Evolutionary conservation across 2,113 vertebrate genomes (phyloP), one percentile per base, ranked within the genome.

Genomic region (Malurus melanocephalus): DNA sequence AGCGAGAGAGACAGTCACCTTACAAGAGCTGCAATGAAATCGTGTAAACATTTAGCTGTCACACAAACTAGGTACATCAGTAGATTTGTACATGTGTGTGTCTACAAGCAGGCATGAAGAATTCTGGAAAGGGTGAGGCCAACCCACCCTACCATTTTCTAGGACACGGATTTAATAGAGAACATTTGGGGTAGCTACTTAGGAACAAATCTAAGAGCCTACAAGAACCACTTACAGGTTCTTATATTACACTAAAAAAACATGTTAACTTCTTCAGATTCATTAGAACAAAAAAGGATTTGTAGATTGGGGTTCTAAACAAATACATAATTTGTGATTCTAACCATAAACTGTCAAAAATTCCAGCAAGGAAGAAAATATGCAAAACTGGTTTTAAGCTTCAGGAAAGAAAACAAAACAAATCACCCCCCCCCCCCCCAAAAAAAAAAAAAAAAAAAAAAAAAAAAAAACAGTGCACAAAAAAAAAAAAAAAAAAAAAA

Each of bases 71-170:
- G 35, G 35, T 13, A 33, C 45, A 67, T 43, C 49, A 2, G 0
- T 32, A 51, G 71, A n/a, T 32, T 24, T 45, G 30, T 26, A 30
- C 20, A 68, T 0, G 0, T 6, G 9, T 22, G 1, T 17, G 14
- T 18, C 76, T 24, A 51, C 28, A 53, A 46, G 24, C 28, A 80
- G 40, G 16, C 56, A 78, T 16, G 14, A n/a, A n/a, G 23, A 86
- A 56, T 59, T 62, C 32, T 5, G 42, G n/a, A 46, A 28, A 19
- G 8, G 16, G 28, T 0, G 0, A 53, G 9, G 21, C 11, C 46
- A 73, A 55, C 16, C 6, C 20, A 65, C 56, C 40, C 35, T 35
- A 33, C 12, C 8, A 24, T 74, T 45, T 85, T 84, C 76, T 81
- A 19, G 49, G 33, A 56, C 42, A 72, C 15, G 33, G 48, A 90